Conservation (phyloP, 2,888 invertebrate genomes). For the Apamea sordens region DNA sequence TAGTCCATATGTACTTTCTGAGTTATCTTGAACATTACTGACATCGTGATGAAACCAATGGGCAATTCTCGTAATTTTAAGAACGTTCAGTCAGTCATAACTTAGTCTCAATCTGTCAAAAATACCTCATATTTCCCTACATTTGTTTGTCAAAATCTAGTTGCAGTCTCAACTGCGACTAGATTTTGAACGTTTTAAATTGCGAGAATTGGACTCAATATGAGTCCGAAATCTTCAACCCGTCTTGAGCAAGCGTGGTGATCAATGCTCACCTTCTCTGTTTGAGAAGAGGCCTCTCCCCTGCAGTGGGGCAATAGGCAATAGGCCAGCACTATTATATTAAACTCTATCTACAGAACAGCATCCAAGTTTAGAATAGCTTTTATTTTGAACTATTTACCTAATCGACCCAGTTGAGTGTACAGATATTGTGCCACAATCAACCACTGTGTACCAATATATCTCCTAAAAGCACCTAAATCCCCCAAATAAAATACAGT, state of each 20-base stretch:
- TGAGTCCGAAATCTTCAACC: background rate
- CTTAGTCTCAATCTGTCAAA: too few relatives aligned
- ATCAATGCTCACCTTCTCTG: background rate
- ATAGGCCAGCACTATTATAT: background rate
- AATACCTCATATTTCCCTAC: too few relatives aligned
- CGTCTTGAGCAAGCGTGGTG: background rate
- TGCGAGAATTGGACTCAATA: background rate
- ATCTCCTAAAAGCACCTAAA: conserved; percentile 30
- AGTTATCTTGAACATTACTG: background rate
- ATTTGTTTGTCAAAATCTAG: too few relatives aligned
- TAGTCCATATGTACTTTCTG: too few relatives aligned
- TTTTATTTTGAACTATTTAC: background rate
- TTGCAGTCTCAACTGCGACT: too few relatives aligned
- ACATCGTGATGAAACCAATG: background rate
- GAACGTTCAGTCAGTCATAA: too few relatives aligned
- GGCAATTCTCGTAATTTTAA: too few relatives aligned
- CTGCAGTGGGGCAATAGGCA: background rate
- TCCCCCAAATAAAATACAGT: conserved; percentile 28
- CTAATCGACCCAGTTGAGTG: background rate
- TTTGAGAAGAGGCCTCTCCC: background rate
- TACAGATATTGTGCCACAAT: too few relatives aligned
- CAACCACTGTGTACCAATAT: background rate
- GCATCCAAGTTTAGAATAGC: background rate
- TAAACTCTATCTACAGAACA: background rate
- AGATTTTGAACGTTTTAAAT: too few relatives aligned